phyloP scores from a whole-genome alignment of 2,113 vertebrate genomes.

The Puffinus mauretanicus region DNA sequence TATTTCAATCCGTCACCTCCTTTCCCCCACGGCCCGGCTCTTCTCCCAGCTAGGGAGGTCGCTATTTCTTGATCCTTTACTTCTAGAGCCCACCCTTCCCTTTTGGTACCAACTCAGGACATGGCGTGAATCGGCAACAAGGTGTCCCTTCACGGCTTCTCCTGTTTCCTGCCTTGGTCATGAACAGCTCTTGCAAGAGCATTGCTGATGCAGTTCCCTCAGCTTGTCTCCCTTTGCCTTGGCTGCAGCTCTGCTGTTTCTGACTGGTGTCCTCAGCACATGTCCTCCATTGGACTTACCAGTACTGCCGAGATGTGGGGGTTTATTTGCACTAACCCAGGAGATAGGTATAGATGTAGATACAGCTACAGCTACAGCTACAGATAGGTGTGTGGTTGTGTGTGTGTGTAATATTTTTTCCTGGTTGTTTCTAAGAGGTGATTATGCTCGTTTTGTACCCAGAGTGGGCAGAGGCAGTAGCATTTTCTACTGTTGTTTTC shows the following conservation, averaged over 20 bases:
- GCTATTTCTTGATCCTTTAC: neutral
- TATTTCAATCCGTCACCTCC: neutral
- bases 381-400: neutral
- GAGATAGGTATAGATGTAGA: neutral
- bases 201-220: neutral
- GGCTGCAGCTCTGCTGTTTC: neutral
- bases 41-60: neutral
- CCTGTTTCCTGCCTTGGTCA: neutral
- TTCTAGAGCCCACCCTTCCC: neutral
- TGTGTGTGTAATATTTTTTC: neutral
- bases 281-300: neutral
- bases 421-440: neutral
- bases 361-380: neutral
- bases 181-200: neutral
- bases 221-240: neutral
- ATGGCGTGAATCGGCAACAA: fast-evolving
- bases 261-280: neutral
- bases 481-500: neutral
- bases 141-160: neutral
- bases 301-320: neutral
- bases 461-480: neutral
- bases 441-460: neutral
- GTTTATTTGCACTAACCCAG: neutral
- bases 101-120: neutral
- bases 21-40: fast-evolving